These are phyloP conservation scores for Riparia riparia DNA, from an alignment of 2,113 vertebrate genomes.

Conservation along the genomic window DNA sequence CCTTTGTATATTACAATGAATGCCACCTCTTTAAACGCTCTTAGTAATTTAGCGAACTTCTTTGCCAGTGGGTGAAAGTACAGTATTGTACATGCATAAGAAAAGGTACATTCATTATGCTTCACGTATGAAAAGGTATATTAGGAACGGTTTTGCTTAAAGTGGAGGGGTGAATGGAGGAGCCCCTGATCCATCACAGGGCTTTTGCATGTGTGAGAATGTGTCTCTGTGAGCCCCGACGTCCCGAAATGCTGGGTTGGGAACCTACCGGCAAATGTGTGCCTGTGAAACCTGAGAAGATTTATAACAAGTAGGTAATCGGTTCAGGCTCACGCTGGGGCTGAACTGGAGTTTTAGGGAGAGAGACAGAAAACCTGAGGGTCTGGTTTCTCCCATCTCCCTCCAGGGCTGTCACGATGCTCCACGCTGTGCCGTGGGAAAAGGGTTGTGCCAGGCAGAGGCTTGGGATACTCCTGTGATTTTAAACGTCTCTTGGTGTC, in stretches of 20 bases:
- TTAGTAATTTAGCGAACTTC: constrained; percentile 71
- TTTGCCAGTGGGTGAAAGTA: constrained; percentile 72
- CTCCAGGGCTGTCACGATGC: background rate
- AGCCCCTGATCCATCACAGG: constrained; percentile 42
- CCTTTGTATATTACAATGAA: constrained; percentile 70
- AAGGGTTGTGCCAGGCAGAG: accelerated
- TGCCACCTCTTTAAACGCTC: constrained; percentile 69
- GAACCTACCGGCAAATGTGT: constrained; percentile 68
- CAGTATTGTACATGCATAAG: constrained; percentile 71
- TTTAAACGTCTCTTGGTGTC: constrained; percentile 5
- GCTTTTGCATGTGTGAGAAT: constrained; percentile 50
- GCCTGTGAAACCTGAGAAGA: constrained; percentile 84
- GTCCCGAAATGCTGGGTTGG: constrained; percentile 46
- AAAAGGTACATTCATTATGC: constrained; percentile 72
- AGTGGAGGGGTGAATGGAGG: constrained; percentile 60
- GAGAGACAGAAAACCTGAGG: constrained; percentile 33
- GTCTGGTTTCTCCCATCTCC: constrained; percentile 64
- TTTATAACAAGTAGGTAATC: constrained; percentile 87
- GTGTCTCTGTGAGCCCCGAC: constrained; percentile 41
- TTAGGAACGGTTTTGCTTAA: constrained; percentile 63
- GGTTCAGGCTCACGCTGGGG: constrained; percentile 79
- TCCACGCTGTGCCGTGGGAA: background rate
- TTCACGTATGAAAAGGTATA: constrained; percentile 61
- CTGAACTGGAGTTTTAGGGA: constrained; percentile 36
- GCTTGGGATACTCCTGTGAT: constrained; percentile 13